Conservation (phyloP, 2,888 invertebrate species). For the Pasiphila rectangulata region DNA sequence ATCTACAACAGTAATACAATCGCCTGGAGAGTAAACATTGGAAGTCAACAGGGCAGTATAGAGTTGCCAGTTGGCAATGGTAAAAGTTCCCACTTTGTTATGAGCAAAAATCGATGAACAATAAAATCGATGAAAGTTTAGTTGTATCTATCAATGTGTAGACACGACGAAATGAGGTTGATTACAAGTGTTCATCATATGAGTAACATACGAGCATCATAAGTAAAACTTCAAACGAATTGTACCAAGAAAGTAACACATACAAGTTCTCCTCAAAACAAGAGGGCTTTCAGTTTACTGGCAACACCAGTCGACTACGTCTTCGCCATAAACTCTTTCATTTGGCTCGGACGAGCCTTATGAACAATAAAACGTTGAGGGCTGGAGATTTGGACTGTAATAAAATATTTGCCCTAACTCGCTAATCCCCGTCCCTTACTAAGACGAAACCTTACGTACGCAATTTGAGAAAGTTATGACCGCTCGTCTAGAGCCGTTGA, state of each 20-base stretch:
- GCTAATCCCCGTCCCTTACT: conserved; percentile 79
- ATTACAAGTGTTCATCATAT: too few relatives aligned
- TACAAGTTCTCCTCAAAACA: conserved; percentile 33
- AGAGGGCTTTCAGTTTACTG: conserved; percentile 48
- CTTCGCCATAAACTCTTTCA: conserved; percentile 80
- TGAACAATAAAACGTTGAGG: conserved; percentile 81
- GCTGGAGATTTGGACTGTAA: conserved; percentile 80
- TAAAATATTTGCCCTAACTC: conserved; percentile 81
- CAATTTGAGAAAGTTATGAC: conserved; percentile 78
- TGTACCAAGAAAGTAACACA: too few relatives aligned
- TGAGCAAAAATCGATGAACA: neutral
- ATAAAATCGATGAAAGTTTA: too few relatives aligned
- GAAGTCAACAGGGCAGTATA: conserved; percentile 66
- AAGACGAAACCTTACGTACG: too few relatives aligned
- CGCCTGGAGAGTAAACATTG: conserved; percentile 74
- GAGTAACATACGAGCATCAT: too few relatives aligned
- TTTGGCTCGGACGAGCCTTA: conserved; percentile 81
- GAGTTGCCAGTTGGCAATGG: conserved; percentile 49
- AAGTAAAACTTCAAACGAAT: too few relatives aligned
- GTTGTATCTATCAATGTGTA: too few relatives aligned
- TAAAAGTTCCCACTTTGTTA: neutral
- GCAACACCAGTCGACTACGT: conserved; percentile 74
- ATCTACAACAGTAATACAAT: conserved; percentile 79
- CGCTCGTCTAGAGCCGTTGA: conserved; percentile 43
- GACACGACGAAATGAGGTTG: too few relatives aligned